A percentile compares a stretch with the other conserved stretches of the same genome.
Evolutionary conservation across 2,888 invertebrate species (phyloP).

Genomic region (Melieria crassipennis): DNA sequence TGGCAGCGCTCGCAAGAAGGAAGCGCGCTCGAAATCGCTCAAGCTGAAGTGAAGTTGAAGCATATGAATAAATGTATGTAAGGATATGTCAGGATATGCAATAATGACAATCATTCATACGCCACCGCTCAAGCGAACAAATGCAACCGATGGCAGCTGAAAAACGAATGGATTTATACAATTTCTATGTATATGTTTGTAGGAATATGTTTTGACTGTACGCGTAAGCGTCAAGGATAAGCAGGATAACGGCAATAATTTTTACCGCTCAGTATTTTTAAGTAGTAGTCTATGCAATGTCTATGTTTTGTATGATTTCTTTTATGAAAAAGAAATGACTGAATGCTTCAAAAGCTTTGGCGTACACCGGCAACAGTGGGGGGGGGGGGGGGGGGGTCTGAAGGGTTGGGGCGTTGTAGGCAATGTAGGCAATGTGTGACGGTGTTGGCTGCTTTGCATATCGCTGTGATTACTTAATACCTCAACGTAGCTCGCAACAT

Average conservation of each 20-base stretch:
- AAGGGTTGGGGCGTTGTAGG: too few species aligned
- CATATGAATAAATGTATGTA: conserved; percentile 30
- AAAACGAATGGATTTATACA: neutral
- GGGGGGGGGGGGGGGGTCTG: too few species aligned
- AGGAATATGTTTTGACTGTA: neutral
- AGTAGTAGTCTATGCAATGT: neutral
- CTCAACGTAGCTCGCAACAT: too few species aligned
- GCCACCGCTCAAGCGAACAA: neutral
- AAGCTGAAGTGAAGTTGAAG: conserved; percentile 28
- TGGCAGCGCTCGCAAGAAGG: neutral
- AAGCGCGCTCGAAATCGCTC: conserved; percentile 4
- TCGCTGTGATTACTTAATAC: too few species aligned
- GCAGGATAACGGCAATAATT: conserved; percentile 20
- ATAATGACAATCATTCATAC: conserved; percentile 26
- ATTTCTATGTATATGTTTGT: too few species aligned
- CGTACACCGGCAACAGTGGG: too few species aligned
- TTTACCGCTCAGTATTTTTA: conserved; percentile 12
- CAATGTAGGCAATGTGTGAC: too few species aligned
- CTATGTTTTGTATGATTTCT: neutral
- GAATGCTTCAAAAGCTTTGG: too few species aligned
- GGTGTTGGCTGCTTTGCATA: too few species aligned
- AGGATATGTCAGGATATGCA: conserved; percentile 2
- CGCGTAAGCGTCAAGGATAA: conserved; percentile 19
- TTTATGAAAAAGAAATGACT: too few species aligned
- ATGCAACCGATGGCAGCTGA: neutral